These are phyloP conservation scores for Torymus auratus DNA, from an alignment of 2,888 invertebrate species.

Conservation along the genomic window DNA sequence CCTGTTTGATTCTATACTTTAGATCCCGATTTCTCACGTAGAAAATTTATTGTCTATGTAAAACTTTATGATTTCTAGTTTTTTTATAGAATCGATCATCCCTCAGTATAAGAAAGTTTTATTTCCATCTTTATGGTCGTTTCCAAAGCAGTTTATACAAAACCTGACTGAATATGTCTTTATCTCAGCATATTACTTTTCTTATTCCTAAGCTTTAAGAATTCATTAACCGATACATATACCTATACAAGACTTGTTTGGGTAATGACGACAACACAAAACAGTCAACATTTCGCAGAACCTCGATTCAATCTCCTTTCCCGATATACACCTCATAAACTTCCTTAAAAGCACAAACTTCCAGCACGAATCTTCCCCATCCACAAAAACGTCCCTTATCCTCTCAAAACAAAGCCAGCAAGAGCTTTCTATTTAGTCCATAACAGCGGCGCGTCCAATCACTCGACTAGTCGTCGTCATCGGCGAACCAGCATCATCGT, in stretches of 20 bases:
- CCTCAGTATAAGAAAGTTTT: too few relatives aligned
- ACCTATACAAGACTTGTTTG: too few relatives aligned
- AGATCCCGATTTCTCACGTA: too few relatives aligned
- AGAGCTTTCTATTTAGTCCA: constrained; percentile 24
- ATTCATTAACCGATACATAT: too few relatives aligned
- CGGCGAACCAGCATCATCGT: constrained; percentile 32
- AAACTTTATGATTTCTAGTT: too few relatives aligned
- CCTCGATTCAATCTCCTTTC: constrained; percentile 34
- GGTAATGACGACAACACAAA: too few relatives aligned
- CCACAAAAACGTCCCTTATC: constrained; percentile 2
- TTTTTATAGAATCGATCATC: too few relatives aligned
- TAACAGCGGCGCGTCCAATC: constrained; percentile 28
- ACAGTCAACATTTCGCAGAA: constrained; percentile 7
- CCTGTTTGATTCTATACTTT: too few relatives aligned
- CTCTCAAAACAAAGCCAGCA: constrained; percentile 35
- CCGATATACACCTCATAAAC: constrained; percentile 18
- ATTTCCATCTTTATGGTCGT: too few relatives aligned
- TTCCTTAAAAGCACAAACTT: constrained; percentile 51
- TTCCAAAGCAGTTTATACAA: too few relatives aligned
- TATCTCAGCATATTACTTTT: not conserved
- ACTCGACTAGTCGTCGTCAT: constrained; percentile 40
- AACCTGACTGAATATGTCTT: too few relatives aligned
- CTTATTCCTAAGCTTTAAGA: not conserved
- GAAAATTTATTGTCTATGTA: too few relatives aligned
- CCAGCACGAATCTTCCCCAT: not conserved